These are phyloP conservation scores for Dipodomys spectabilis DNA, from an alignment of 2,113 vertebrate species.

Conservation along the genomic window DNA sequence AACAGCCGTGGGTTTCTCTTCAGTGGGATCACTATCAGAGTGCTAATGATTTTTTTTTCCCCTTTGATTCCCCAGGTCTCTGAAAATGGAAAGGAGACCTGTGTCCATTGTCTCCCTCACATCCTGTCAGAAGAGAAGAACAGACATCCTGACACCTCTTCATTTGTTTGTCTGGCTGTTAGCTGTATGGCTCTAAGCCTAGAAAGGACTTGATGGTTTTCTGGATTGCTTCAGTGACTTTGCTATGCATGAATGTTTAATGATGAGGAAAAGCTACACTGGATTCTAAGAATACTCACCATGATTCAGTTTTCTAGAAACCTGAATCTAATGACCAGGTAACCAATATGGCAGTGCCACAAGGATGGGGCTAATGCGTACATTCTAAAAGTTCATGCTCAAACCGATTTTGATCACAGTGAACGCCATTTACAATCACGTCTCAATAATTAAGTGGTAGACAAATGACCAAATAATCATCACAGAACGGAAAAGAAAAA, in stretches of 20 bases:
- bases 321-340: not conserved
- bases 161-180: constrained; percentile 9
- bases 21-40: not conserved
- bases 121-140: constrained; percentile 40
- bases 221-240: not conserved
- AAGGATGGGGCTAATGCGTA: not conserved
- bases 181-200: not conserved
- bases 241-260: constrained; percentile 40
- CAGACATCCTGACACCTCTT: not conserved
- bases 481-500: not conserved
- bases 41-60: not conserved
- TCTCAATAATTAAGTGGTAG: not conserved
- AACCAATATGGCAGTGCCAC: not conserved
- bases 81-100: constrained; percentile 44
- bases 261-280: not conserved
- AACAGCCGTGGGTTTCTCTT: constrained; percentile 31
- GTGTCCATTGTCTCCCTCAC: not conserved
- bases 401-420: not conserved
- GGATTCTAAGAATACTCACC: not conserved
- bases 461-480: not conserved
- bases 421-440: not conserved
- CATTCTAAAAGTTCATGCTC: not conserved
- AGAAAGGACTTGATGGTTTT: not conserved
- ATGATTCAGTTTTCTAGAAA: not conserved
- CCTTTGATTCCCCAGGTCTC: not conserved